Evolutionary conservation across 1,140 invertebrate genomes (phyloP), one percentile per base, ranked within the genome.

Genomic region (Coptotermes formosanus): DNA sequence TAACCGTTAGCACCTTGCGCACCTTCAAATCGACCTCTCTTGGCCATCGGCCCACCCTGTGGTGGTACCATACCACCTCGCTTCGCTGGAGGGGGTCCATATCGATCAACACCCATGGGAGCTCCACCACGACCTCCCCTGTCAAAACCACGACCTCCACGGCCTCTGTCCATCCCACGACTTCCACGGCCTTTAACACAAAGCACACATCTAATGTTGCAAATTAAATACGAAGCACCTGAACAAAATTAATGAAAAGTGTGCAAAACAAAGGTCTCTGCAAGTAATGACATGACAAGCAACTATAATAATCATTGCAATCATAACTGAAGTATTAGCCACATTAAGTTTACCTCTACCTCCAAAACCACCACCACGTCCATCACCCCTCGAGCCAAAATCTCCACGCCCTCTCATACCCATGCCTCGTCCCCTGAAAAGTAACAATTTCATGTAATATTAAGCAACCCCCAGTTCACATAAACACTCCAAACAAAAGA

Each of bases 11-110:
- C 43, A 21, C 85, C 85, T 19, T 44, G 85, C 12, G 55, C 85
- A 3, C 64, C 75, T 52, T 86, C 85, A 52, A 86, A 86, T 30
- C 85, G 85, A 30, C 85, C 85, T 75, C 85, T 64, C 75, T 86
- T 86, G n/a, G 85, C 85, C 85, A 86, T 86, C 7, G 85, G 85
- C 19, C 85, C 85, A 21, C 85, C 85, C 44, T 86, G 85, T 44
- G 85, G 85, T 84, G 83, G 83, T 75, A 75, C 64, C 45, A 84
- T 52, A 9, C 85, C 85, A 82, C 85, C 85, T 44, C 85, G 75
- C 48, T 86, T 86, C n/a, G 64, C 64, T 52, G 85, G 85, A 32
- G 83, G 83, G 16, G 48, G 48, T 32, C 85, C 85, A 55, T 86
- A 86, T 25, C 85, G 43, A 32, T 86, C 85, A 30, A 44, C 85